phyloP scores from a whole-genome alignment of 2,888 invertebrate genomes.

The Agrochola lychnidis region DNA sequence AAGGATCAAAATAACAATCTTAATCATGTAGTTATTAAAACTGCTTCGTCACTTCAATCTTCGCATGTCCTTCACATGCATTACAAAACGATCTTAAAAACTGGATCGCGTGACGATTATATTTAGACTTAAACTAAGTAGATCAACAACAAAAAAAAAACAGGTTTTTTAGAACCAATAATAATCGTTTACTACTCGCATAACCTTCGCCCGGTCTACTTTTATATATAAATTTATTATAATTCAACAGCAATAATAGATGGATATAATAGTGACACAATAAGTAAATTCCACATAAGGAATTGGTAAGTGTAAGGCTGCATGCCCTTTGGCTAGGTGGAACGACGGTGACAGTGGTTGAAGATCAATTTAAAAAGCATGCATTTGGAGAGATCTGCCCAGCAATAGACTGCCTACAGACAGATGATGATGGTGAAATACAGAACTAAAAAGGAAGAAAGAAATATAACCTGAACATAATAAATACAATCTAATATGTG shows the following conservation, averaged over 20 bases:
- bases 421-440: neutral
- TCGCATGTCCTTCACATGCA: neutral
- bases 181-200: neutral
- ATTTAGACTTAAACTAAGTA: constrained; percentile 28
- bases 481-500: constrained; percentile 52
- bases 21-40: neutral
- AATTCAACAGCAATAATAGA: neutral
- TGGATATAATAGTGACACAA: too few species aligned
- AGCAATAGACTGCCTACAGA: neutral
- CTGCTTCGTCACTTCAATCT: neutral
- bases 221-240: neutral
- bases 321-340: too few species aligned
- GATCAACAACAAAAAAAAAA: constrained; percentile 12
- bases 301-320: neutral
- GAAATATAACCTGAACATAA: constrained; percentile 5
- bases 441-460: neutral
- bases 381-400: neutral
- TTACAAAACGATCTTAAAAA: constrained; percentile 12
- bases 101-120: constrained; percentile 31
- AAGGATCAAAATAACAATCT: constrained; percentile 5
- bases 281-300: neutral
- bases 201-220: constrained; percentile 33
- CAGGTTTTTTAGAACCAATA: constrained; percentile 5
- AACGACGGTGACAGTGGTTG: too few species aligned
- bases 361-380: neutral